Conservation (phyloP, 2,113 vertebrate genomes). For the Edolisoma coerulescens region DNA sequence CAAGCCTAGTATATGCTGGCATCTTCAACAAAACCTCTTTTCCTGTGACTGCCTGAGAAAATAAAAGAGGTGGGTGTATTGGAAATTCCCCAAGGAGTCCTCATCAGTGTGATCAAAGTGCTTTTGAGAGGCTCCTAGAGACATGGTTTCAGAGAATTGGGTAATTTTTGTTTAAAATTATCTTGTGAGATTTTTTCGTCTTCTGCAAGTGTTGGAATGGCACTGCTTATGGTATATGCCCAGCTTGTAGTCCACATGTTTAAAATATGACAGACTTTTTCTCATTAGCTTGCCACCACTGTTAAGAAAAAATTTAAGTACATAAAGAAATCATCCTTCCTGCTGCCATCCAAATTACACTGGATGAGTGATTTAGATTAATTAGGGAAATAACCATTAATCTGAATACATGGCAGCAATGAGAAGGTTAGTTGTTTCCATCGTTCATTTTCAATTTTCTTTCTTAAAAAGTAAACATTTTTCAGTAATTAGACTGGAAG, state of each 20-base stretch:
- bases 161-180: not conserved
- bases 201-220: not conserved
- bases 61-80: conserved; percentile 46
- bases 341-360: not conserved
- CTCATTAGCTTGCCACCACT: not conserved
- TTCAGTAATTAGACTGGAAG: not conserved
- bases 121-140: not conserved
- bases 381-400: not conserved
- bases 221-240: not conserved
- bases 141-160: not conserved
- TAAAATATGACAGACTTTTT: not conserved
- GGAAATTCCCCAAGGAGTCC: conserved; percentile 32
- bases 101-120: not conserved
- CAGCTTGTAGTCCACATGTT: not conserved
- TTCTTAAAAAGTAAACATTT: not conserved
- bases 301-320: not conserved
- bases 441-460: not conserved
- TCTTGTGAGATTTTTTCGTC: not conserved
- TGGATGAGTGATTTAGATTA: not conserved
- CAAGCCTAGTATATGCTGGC: not conserved
- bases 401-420: not conserved
- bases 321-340: not conserved
- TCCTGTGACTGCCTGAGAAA: conserved; percentile 32
- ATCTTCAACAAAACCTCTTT: conserved; percentile 43
- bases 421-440: not conserved